Conservation (phyloP, 1,140 invertebrate species). For the Drosophila cardini region DNA sequence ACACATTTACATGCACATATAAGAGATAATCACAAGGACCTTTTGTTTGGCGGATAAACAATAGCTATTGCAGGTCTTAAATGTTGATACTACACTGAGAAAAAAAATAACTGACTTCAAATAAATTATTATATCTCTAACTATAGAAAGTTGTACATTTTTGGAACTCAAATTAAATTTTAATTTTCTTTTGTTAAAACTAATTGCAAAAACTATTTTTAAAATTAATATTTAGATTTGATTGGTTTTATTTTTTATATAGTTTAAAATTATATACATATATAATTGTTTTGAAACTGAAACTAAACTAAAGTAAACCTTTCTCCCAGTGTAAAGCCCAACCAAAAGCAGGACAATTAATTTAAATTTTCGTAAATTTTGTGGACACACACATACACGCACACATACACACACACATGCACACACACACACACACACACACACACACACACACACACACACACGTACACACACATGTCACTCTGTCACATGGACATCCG, state of each 20-base stretch:
- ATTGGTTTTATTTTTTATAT: too few species aligned
- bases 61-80: slow-evolving; percentile 10
- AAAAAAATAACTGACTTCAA: too few species aligned
- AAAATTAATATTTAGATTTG: too few species aligned
- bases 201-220: too few species aligned
- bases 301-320: too few species aligned
- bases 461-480: slow-evolving; percentile 19
- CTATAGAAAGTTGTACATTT: too few species aligned
- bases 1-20: background rate
- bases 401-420: background rate
- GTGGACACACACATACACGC: background rate
- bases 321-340: slow-evolving; percentile 3
- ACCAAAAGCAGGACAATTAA: slow-evolving; percentile 30
- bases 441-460: background rate
- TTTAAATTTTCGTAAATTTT: slow-evolving; percentile 40
- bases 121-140: too few species aligned
- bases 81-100: slow-evolving; percentile 1
- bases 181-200: too few species aligned
- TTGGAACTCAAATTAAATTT: too few species aligned
- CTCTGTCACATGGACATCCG: slow-evolving; percentile 58
- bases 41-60: slow-evolving; percentile 30
- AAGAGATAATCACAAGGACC: slow-evolving; percentile 39
- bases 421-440: slow-evolving; percentile 4
- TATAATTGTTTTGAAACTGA: too few species aligned
- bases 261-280: too few species aligned